These are phyloP conservation scores for Cyclargus thomasi DNA, from an alignment of 1,140 invertebrate species.

Conservation along the genomic window DNA sequence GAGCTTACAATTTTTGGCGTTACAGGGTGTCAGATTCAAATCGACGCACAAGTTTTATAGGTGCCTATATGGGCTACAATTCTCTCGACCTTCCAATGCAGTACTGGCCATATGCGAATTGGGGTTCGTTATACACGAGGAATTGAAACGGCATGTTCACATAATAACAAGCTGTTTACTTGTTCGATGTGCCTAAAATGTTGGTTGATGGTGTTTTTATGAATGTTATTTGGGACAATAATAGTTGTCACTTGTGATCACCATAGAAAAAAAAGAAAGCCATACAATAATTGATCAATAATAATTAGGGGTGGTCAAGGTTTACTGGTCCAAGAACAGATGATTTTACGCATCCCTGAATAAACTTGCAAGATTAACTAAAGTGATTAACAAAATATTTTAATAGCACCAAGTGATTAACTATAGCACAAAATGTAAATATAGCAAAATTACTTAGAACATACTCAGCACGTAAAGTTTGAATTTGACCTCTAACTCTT, in stretches of 20 bases:
- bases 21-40: constrained; percentile 60
- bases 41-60: constrained; percentile 57
- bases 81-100: constrained; percentile 73
- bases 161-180: constrained; percentile 12
- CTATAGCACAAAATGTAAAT: not conserved
- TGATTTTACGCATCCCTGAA: too few relatives aligned
- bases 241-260: too few relatives aligned
- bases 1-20: constrained; percentile 76
- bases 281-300: too few relatives aligned
- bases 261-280: too few relatives aligned
- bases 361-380: not conserved
- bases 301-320: too few relatives aligned
- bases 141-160: constrained; percentile 12
- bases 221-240: not conserved
- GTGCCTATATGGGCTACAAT: constrained; percentile 75
- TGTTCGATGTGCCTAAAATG: not conserved
- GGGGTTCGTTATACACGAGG: constrained; percentile 71
- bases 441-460: not conserved
- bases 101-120: constrained; percentile 76
- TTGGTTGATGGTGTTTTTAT: not conserved
- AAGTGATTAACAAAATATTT: not conserved
- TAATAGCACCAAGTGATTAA: not conserved
- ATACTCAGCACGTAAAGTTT: not conserved
- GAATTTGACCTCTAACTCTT: not conserved
- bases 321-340: too few relatives aligned